These are phyloP conservation scores for Chloropsis cyanopogon DNA, from an alignment of 2,113 vertebrate genomes.

Conservation along the genomic window DNA sequence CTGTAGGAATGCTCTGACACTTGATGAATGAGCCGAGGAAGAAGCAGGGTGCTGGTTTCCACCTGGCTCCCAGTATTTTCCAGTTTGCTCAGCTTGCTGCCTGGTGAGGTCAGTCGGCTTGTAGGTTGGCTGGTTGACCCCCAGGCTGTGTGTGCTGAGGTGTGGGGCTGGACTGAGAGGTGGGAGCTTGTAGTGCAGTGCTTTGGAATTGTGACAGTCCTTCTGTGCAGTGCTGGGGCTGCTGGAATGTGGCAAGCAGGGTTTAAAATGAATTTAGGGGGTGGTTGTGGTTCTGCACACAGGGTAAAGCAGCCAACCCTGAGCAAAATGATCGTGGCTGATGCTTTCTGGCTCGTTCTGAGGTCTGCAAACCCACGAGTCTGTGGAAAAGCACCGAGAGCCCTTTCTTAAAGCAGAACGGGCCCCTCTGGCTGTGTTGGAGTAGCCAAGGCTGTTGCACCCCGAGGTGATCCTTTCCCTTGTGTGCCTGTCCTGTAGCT, in stretches of 20 bases:
- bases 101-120: accelerated
- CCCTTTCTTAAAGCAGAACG: background rate
- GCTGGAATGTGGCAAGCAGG: background rate
- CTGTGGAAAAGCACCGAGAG: background rate
- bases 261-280: background rate
- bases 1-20: background rate
- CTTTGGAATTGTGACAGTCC: background rate
- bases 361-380: background rate
- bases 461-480: background rate
- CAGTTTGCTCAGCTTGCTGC: background rate
- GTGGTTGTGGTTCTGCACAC: background rate
- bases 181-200: background rate
- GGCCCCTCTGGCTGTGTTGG: background rate
- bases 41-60: background rate
- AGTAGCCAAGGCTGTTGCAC: background rate
- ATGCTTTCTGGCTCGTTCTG: background rate
- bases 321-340: background rate
- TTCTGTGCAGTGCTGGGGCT: background rate
- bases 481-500: background rate
- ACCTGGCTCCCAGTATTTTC: background rate
- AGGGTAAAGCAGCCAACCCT: background rate
- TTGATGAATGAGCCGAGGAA: background rate
- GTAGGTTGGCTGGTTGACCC: background rate
- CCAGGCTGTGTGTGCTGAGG: background rate
- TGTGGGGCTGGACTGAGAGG: background rate